Evolutionary conservation across 2,888 invertebrate species (phyloP), one percentile per base, ranked within the genome.

Genomic region (Neocrepidodera transversa): DNA sequence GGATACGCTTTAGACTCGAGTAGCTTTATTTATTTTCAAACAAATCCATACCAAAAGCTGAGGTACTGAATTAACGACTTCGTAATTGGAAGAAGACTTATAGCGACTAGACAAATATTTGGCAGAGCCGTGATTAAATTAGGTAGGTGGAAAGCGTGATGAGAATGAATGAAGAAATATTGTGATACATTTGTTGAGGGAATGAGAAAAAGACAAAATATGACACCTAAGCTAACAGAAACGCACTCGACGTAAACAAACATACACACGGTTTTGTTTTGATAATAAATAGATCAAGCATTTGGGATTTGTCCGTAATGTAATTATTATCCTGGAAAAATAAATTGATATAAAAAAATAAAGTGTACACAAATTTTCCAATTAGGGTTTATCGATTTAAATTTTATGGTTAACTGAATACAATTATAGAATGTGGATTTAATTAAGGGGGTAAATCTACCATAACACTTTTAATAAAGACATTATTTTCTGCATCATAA

Each of bases 31-130:
- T n/a, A n/a, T n/a, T n/a, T n/a, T n/a, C n/a, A n/a, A 7, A 10
- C 8, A 28, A 28, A 28, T 28, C 28, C 28, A 2, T 28, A 8
- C 8, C 28, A 10, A 4, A 32, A 13, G 11, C 13, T 10, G 32
- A 32, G 11, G 10, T 11, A n/a, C 32, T 13, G 13, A 32, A 30
- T 47, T 16, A 47, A 47, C 5, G 48, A 35, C 8, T 20, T 48
- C 32, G 18, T 35, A 32, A 48, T 48, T 48, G 48, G 13, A 48
- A 48, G 11, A 7, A 32, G 18, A 48, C 18, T 35, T 48, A 32
- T 32, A 48, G 18, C 32, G 18, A 32, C 18, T 18, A 48, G 32
- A 48, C 32, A 48, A 48, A 48, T 48, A 48, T 48, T 48, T 32
- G 32, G 10, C 32, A 18, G 8, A n/a, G 32, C 13, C 18, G 32